phyloP scores from a whole-genome alignment of 1,140 invertebrate species.

The Drosophila oshimai region DNA sequence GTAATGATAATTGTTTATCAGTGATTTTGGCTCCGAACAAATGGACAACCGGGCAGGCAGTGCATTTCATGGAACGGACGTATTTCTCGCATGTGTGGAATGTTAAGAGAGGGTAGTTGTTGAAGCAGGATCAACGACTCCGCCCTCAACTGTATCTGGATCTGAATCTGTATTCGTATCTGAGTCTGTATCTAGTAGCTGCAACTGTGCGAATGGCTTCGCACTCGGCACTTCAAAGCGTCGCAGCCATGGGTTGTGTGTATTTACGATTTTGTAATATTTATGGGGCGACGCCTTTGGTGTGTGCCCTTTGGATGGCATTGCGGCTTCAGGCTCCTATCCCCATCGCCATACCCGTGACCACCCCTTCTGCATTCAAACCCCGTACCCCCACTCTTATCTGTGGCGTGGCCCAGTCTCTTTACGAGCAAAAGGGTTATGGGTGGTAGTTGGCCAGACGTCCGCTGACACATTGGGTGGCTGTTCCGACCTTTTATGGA shows the following conservation, averaged over 20 bases:
- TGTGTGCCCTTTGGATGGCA: conserved; percentile 20
- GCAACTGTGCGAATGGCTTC: conserved; percentile 32
- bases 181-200: conserved; percentile 3
- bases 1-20: background rate
- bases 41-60: background rate
- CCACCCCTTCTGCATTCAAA: background rate
- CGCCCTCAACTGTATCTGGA: background rate
- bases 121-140: background rate
- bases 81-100: background rate
- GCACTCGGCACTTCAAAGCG: conserved; percentile 15
- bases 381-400: conserved; percentile 10
- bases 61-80: background rate
- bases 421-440: conserved; percentile 53
- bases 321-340: conserved; percentile 10
- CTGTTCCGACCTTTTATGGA: conserved; percentile 54
- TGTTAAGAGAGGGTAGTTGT: background rate
- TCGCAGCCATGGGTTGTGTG: conserved; percentile 19
- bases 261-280: conserved; percentile 73
- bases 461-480: conserved; percentile 39
- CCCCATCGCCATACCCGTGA: background rate
- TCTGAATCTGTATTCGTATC: background rate
- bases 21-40: too few species aligned
- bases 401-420: conserved; percentile 48
- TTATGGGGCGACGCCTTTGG: conserved; percentile 57
- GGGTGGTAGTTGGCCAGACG: conserved; percentile 20